phyloP scores from a whole-genome alignment of 1,140 invertebrate species.

The Telenomus remus region DNA sequence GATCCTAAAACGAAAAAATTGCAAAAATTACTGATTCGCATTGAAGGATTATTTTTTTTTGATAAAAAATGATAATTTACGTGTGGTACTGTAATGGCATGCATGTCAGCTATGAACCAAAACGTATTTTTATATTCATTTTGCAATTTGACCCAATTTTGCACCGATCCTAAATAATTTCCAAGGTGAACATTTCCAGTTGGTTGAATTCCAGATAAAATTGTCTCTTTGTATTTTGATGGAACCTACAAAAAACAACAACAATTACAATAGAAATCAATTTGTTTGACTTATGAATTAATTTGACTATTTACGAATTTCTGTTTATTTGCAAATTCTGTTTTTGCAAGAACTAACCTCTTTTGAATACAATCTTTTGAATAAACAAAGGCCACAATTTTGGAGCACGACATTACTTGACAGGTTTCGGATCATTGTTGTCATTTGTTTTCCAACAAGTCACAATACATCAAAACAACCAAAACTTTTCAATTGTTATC shows the following conservation, averaged over 20 bases:
- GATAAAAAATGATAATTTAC: slow-evolving; percentile 73
- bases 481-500: no score
- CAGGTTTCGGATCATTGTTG: no score
- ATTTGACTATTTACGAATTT: no score
- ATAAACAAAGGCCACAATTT: not conserved
- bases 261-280: no score
- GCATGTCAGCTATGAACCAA: slow-evolving; percentile 94
- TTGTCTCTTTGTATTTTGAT: slow-evolving; percentile 72
- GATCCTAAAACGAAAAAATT: slow-evolving; percentile 77
- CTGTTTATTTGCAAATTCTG: no score
- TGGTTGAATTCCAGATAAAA: slow-evolving; percentile 97
- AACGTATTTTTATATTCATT: slow-evolving; percentile 83
- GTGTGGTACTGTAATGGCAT: slow-evolving; percentile 93
- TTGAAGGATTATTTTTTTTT: no score
- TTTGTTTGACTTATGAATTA: no score
- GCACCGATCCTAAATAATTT: slow-evolving; percentile 96
- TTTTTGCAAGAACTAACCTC: slow-evolving; percentile 10
- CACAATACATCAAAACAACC: no score
- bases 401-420: not conserved
- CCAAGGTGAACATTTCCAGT: slow-evolving; percentile 95
- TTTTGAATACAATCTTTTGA: slow-evolving; percentile 10
- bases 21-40: no score
- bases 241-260: slow-evolving; percentile 21
- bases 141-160: slow-evolving; percentile 91
- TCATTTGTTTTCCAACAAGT: no score